Conservation (phyloP, 2,797 vertebrate genomes). For the Macropus fuliginosus region DNA sequence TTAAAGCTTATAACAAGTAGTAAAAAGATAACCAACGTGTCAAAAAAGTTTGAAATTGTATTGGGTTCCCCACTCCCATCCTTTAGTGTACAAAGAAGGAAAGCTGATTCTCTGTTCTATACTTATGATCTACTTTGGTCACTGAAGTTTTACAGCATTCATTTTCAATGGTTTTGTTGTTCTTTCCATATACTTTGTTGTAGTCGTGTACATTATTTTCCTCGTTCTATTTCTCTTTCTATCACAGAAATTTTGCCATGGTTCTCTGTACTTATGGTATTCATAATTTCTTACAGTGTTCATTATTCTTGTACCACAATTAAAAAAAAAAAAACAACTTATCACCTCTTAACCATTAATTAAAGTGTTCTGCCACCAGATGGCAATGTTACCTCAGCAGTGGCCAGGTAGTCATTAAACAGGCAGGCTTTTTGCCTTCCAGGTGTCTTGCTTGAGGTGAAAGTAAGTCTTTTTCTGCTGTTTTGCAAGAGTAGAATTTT, state of each 20-base stretch:
- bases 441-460: not conserved
- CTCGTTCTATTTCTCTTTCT: not conserved
- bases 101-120: not conserved
- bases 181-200: not conserved
- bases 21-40: not conserved
- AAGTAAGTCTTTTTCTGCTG: not conserved
- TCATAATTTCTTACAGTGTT: not conserved
- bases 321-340: not conserved
- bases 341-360: not conserved
- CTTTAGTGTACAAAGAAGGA: not conserved
- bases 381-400: not conserved
- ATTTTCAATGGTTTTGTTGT: not conserved
- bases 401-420: not conserved
- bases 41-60: not conserved
- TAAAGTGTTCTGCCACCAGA: not conserved
- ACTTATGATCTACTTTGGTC: not conserved
- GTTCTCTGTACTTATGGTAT: not conserved
- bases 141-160: not conserved
- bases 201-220: not conserved
- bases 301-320: not conserved
- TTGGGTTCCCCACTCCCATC: not conserved
- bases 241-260: not conserved
- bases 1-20: not conserved
- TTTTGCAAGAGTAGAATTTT: not conserved
- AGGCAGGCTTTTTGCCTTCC: not conserved